These are phyloP conservation scores for Dallia pectoralis DNA, from an alignment of 2,797 vertebrate species.

Conservation along the genomic window DNA sequence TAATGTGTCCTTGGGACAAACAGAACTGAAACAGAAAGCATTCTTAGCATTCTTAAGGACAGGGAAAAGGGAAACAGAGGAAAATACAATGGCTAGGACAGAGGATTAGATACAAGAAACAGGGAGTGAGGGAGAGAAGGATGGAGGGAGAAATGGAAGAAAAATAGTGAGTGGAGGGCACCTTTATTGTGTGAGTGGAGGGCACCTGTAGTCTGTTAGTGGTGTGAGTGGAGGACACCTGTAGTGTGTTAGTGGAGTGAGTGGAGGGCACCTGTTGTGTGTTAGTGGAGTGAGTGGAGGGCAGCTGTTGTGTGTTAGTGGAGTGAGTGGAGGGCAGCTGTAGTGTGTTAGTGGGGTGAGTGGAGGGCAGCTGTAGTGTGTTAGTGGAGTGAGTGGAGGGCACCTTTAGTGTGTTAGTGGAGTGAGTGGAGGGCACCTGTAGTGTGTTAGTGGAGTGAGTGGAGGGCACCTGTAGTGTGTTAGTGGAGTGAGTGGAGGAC, in stretches of 20 bases:
- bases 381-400: too few relatives aligned
- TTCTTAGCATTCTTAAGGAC: background rate
- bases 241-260: slow-evolving; percentile 56
- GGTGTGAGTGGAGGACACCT: slow-evolving; percentile 49
- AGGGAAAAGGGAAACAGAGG: background rate
- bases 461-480: too few relatives aligned
- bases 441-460: too few relatives aligned
- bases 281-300: too few relatives aligned
- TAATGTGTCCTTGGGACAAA: slow-evolving; percentile 7
- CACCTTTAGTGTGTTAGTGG: too few relatives aligned
- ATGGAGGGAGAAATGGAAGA: slow-evolving; percentile 15
- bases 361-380: too few relatives aligned
- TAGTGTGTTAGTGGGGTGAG: too few relatives aligned
- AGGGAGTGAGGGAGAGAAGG: slow-evolving; percentile 9
- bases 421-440: too few relatives aligned
- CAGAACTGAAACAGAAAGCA: background rate
- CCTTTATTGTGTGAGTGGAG: slow-evolving; percentile 48
- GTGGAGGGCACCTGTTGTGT: too few relatives aligned
- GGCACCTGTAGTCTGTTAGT: slow-evolving; percentile 58
- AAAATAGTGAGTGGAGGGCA: background rate
- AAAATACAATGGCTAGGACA: background rate
- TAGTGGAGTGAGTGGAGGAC: too few relatives aligned
- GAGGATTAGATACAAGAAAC: background rate
- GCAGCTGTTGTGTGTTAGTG: too few relatives aligned
- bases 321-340: too few relatives aligned